Conservation (phyloP, 1,140 invertebrate species). For the Diachasmimorpha longicaudata region DNA sequence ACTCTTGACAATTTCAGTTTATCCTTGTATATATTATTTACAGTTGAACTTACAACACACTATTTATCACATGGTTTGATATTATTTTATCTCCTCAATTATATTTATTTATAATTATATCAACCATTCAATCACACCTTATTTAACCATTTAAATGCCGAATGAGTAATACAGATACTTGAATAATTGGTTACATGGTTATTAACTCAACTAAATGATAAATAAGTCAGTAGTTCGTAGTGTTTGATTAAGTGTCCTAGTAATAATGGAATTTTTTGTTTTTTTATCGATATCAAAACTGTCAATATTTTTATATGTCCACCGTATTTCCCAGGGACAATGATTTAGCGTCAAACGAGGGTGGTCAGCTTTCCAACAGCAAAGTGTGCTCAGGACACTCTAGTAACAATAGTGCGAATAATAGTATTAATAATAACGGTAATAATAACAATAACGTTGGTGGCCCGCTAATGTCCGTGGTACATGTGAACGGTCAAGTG, state of each 20-base stretch:
- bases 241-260: neutral
- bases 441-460: slow-evolving; percentile 62
- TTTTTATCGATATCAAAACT: no score
- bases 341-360: slow-evolving; percentile 65
- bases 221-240: no score
- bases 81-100: slow-evolving; percentile 15
- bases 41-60: neutral
- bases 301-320: slow-evolving; percentile 39
- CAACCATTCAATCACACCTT: no score
- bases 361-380: slow-evolving; percentile 62
- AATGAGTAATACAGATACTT: neutral
- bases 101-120: no score
- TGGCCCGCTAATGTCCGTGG: slow-evolving; percentile 58
- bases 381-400: slow-evolving; percentile 62
- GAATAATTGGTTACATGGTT: neutral
- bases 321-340: slow-evolving; percentile 50
- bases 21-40: slow-evolving; percentile 5
- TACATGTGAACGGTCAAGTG: slow-evolving; percentile 58
- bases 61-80: slow-evolving; percentile 18
- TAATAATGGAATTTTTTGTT: no score
- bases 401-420: slow-evolving; percentile 60
- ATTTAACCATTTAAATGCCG: neutral
- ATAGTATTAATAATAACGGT: slow-evolving; percentile 60
- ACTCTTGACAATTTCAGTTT: slow-evolving; percentile 44
- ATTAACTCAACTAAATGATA: slow-evolving; percentile 10